phyloP scores from a whole-genome alignment of 1,140 invertebrate genomes.

The Trichoplusia ni region DNA sequence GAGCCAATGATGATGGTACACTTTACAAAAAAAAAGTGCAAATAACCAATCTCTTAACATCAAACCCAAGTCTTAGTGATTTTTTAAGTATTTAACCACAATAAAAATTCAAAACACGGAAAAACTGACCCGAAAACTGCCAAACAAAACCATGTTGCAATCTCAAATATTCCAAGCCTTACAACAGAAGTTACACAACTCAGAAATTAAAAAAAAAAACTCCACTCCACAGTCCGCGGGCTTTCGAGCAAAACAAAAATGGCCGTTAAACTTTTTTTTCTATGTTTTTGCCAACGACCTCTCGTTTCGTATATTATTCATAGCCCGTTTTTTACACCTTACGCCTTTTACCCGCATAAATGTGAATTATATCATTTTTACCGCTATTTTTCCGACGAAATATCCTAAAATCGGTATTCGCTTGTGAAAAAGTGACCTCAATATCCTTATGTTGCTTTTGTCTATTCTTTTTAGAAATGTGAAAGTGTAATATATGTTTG shows the following conservation, averaged over 20 bases:
- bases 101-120: neutral
- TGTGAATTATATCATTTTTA: constrained; percentile 24
- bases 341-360: constrained; percentile 32
- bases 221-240: neutral
- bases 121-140: neutral
- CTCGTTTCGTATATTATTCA: constrained; percentile 41
- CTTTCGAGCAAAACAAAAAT: constrained; percentile 23
- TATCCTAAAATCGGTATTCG: constrained; percentile 5
- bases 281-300: constrained; percentile 27
- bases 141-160: constrained; percentile 4
- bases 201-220: constrained; percentile 28
- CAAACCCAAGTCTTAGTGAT: too few species aligned
- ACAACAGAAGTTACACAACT: constrained; percentile 25
- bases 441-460: too few species aligned
- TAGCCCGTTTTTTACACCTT: constrained; percentile 41
- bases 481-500: neutral
- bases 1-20: too few species aligned
- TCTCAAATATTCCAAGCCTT: neutral
- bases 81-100: too few species aligned
- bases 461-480: neutral
- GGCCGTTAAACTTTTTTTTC: constrained; percentile 35
- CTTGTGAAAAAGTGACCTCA: neutral
- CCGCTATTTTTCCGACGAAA: constrained; percentile 11
- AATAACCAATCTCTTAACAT: too few species aligned
- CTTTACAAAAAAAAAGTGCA: too few species aligned